phyloP scores from a whole-genome alignment of 2,797 vertebrate species.

The Thaleichthys pacificus region DNA sequence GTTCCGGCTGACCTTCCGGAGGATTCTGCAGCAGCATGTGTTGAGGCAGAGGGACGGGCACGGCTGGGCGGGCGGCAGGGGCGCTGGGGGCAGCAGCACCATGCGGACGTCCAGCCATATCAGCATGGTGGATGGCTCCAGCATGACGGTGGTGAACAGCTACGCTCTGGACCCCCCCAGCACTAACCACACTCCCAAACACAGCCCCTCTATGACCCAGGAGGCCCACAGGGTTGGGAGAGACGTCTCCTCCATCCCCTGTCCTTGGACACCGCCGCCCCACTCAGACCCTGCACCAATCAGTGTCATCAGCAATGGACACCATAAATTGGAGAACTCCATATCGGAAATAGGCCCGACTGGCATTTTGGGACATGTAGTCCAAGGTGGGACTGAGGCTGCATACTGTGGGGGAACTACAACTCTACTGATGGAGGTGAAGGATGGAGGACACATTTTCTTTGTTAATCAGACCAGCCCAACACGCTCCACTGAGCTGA shows the following conservation, averaged over 20 bases:
- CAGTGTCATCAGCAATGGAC: constrained; percentile 48
- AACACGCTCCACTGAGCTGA: constrained; percentile 36
- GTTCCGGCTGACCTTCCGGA: constrained; percentile 90
- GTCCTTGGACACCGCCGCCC: constrained; percentile 36
- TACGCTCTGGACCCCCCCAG: constrained; percentile 45
- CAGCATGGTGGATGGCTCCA: constrained; percentile 64
- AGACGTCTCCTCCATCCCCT: constrained; percentile 17
- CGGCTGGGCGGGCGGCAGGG: constrained; percentile 36
- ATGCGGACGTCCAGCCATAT: constrained; percentile 55
- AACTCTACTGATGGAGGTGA: constrained; percentile 46
- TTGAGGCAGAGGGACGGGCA: constrained; percentile 66
- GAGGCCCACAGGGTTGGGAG: constrained; percentile 21
- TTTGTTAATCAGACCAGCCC: constrained; percentile 56
- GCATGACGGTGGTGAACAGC: constrained; percentile 67
- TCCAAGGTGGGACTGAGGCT: constrained; percentile 36
- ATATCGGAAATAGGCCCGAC: constrained; percentile 23
- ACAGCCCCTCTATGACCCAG: constrained; percentile 10
- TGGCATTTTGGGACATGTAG: constrained; percentile 24
- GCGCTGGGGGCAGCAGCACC: constrained; percentile 42
- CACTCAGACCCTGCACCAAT: constrained; percentile 28
- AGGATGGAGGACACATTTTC: constrained; percentile 49
- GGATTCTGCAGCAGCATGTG: constrained; percentile 84
- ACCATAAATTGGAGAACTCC: constrained; percentile 19
- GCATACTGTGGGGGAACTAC: constrained; percentile 18
- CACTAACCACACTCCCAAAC: constrained; percentile 12